Evolutionary conservation across 2,888 invertebrate genomes (phyloP).

Genomic region (Eristalis tenax): DNA sequence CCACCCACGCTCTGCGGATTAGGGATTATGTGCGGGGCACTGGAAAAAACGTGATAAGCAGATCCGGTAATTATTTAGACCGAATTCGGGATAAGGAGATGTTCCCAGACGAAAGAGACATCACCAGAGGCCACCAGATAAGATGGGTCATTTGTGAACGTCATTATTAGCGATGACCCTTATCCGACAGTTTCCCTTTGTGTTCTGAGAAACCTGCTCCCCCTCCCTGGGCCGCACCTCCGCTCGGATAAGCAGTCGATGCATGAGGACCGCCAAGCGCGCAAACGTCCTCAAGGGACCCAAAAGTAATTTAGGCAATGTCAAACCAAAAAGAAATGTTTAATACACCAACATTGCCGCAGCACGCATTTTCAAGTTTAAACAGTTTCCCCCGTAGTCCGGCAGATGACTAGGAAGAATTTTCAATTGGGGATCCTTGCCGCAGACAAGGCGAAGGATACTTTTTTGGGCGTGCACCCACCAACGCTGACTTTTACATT

Average conservation of each 20-base stretch:
- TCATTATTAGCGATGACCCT: neutral
- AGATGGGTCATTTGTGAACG: neutral
- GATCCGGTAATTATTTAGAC: slow-evolving; percentile 11
- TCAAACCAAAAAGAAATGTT: neutral
- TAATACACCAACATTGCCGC: slow-evolving; percentile 3
- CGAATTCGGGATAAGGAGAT: neutral
- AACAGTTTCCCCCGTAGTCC: neutral
- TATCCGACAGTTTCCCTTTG: neutral
- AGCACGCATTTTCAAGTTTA: slow-evolving; percentile 7
- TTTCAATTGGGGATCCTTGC: neutral
- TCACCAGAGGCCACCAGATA: neutral
- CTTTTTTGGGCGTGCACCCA: neutral
- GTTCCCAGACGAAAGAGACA: neutral
- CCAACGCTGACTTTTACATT: slow-evolving; percentile 5
- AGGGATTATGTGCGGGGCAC: neutral
- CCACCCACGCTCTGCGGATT: neutral
- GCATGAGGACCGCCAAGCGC: neutral
- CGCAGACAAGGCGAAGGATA: neutral
- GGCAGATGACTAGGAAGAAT: neutral
- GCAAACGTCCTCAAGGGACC: neutral
- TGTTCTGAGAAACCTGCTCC: neutral
- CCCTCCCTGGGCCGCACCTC: neutral
- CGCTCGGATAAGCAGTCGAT: neutral
- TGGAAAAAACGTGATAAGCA: slow-evolving; percentile 13
- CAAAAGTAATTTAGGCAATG: neutral